Base-by-base conservation (phyloP, 1,140 invertebrate species). In the Trichonephila clavata region DNA sequence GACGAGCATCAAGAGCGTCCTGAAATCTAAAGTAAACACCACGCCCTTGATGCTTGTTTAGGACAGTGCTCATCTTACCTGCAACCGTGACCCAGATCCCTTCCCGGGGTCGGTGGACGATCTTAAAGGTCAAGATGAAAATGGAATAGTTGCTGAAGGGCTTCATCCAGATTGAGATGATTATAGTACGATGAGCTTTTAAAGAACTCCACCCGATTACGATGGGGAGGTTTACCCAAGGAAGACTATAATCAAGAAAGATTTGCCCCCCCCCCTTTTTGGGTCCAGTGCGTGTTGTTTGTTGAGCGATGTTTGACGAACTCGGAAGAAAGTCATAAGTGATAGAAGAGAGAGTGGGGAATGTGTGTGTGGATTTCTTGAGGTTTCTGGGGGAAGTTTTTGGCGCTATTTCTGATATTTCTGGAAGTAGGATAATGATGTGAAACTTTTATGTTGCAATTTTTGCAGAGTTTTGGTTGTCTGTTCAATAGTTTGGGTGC, bases 41-140 rank as follows among this genome's bases (percentile, higher is more conserved):
- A 27, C 68, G 13, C 68, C 68, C 68, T 77, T 32, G 68, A 50
- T 50, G 5, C 43, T 50, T 50, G 43, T 3, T 50, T 50, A 50
- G 27, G 27, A 14, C 68, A 77, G 27, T 32, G n/a, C 10, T 68
- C 63, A 68, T 32, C 59, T 39, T 87, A 87, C 59, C 61, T 65
- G 61, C 39, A 87, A 87, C 86, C 86, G 61, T 87, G 60, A 87
- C 86, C 86, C 18, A 63, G 21, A 87, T 87, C 86, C 21, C 32
- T 13, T 39, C 27, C 20, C 13, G 32, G 65, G 61, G 86, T 39
- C 59, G 63, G 32, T 63, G 86, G 32, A 87, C 57, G 59, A 59
- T 63, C 61, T 87, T 39, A 65, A 50, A 65, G 86, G 86, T 61
- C 59, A 87, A 65, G 20, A 65, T 43, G 60, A 87, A 87, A 43